Conservation (phyloP, 1,140 invertebrate genomes). For the Drosophila nigrodunni region DNA sequence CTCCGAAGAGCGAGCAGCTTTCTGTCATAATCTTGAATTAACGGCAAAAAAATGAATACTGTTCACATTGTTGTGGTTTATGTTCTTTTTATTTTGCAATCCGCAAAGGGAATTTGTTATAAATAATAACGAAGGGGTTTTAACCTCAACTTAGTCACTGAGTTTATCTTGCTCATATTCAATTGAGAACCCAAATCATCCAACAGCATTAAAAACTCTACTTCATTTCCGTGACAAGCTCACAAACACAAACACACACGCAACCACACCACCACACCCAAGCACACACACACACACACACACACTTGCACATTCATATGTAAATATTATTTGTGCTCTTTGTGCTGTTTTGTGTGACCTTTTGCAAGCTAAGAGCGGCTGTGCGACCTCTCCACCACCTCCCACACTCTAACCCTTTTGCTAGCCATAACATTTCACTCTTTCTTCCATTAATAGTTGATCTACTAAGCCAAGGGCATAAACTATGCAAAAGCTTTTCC, state of each 20-base stretch:
- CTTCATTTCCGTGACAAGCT: conserved; percentile 46
- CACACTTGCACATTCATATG: conserved; percentile 29
- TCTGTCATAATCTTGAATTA: background rate
- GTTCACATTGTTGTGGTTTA: background rate
- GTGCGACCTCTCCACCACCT: background rate
- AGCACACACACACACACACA: background rate
- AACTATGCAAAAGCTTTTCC: conserved; percentile 76
- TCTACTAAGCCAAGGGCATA: conserved; percentile 73
- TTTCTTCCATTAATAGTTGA: conserved; percentile 81
- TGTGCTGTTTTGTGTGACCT: conserved; percentile 40
- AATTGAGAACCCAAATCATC: conserved; percentile 47
- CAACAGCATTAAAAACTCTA: conserved; percentile 48
- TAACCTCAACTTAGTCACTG: background rate
- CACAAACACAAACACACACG: background rate
- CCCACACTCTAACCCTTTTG: conserved; percentile 5
- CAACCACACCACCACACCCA: background rate
- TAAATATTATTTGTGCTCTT: conserved; percentile 44
- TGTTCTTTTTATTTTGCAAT: background rate
- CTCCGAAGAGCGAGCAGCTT: background rate
- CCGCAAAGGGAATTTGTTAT: conserved; percentile 24
- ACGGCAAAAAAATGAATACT: background rate
- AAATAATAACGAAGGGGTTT: conserved; percentile 20
- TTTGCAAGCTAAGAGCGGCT: conserved; percentile 43
- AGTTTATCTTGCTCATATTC: conserved; percentile 27
- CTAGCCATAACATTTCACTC: conserved; percentile 61